These are phyloP conservation scores for Dastarcus helophoroides DNA, from an alignment of 2,888 invertebrate genomes.

Conservation along the genomic window DNA sequence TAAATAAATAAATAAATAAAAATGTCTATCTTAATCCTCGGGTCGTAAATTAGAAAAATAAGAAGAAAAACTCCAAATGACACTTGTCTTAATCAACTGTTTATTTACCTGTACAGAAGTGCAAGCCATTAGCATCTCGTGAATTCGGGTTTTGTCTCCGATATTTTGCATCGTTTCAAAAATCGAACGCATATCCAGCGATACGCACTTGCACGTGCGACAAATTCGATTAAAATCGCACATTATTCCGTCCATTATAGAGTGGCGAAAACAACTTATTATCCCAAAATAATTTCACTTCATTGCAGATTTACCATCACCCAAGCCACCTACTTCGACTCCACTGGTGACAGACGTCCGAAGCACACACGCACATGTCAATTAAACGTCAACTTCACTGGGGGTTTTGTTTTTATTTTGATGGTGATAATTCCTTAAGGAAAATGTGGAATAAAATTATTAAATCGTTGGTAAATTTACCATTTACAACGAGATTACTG, in stretches of 20 bases:
- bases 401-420: too few relatives aligned
- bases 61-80: not conserved
- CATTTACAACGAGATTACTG: too few relatives aligned
- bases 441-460: too few relatives aligned
- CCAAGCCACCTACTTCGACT: slow-evolving; percentile 33
- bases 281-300: not conserved
- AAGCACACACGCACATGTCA: too few relatives aligned
- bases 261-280: slow-evolving; percentile 3
- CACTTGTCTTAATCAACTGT: not conserved
- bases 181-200: slow-evolving; percentile 30
- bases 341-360: slow-evolving; percentile 30
- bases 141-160: slow-evolving; percentile 34
- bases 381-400: too few relatives aligned
- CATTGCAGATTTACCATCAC: slow-evolving; percentile 12
- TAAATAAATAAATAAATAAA: too few relatives aligned
- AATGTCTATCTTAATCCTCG: too few relatives aligned
- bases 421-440: too few relatives aligned
- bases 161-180: slow-evolving; percentile 28
- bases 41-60: too few relatives aligned
- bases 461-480: too few relatives aligned
- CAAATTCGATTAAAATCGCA: slow-evolving; percentile 33
- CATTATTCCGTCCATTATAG: slow-evolving; percentile 26
- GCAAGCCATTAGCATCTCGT: slow-evolving; percentile 41
- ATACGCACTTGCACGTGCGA: slow-evolving; percentile 33
- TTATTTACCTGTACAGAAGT: slow-evolving; percentile 35